Conservation (phyloP, 2,113 vertebrate species). For the Vombatus ursinus region DNA sequence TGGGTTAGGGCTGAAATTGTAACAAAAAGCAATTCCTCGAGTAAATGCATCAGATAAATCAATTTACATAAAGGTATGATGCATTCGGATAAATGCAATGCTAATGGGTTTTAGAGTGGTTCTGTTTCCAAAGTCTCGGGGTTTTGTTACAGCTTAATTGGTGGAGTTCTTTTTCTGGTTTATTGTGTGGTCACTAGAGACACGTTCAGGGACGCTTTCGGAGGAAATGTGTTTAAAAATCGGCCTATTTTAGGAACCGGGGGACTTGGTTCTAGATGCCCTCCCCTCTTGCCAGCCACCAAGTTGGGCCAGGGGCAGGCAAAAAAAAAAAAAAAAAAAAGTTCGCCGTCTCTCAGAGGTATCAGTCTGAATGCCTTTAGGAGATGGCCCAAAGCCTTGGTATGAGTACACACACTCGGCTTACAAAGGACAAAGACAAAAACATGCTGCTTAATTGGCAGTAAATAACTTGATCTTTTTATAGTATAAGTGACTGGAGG, state of each 20-base stretch:
- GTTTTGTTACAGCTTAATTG: conserved; percentile 93
- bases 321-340: conserved; percentile 69
- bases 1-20: conserved; percentile 88
- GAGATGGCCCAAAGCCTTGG: conserved; percentile 80
- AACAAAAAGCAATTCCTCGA: conserved; percentile 91
- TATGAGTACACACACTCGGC: conserved; percentile 79
- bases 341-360: conserved; percentile 77
- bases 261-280: conserved; percentile 70
- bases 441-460: conserved; percentile 88
- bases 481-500: conserved; percentile 86
- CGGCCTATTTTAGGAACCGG: conserved; percentile 80
- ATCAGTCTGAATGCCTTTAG: conserved; percentile 80
- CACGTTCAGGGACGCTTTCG: conserved; percentile 86
- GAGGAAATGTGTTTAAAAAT: conserved; percentile 83
- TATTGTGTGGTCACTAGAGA: conserved; percentile 89
- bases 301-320: conserved; percentile 81
- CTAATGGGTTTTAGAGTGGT: conserved; percentile 93
- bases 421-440: conserved; percentile 86
- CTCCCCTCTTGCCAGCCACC: conserved; percentile 64
- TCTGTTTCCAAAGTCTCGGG: conserved; percentile 89
- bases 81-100: conserved; percentile 90
- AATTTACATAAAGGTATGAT: conserved; percentile 93
- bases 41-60: conserved; percentile 92
- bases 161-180: conserved; percentile 87
- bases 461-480: conserved; percentile 91